These are phyloP conservation scores for Ormyrus labotus DNA, from an alignment of 2,888 invertebrate species.

Conservation along the genomic window DNA sequence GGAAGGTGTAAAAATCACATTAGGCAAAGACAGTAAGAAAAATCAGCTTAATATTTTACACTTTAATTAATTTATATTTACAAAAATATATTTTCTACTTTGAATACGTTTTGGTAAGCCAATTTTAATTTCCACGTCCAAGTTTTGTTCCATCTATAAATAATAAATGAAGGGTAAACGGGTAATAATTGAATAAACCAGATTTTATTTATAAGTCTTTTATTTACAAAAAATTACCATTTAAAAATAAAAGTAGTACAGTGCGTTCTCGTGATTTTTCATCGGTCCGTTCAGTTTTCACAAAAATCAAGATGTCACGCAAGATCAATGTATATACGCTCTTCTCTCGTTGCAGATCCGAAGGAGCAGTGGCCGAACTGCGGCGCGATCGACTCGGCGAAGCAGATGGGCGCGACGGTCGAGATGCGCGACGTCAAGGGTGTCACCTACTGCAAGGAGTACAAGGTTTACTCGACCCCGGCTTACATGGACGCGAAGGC, in stretches of 20 bases:
- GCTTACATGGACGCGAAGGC: conserved; percentile 78
- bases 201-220: conserved; percentile 50
- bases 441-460: conserved; percentile 75
- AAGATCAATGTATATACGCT: not conserved
- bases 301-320: not conserved
- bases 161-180: too few species aligned
- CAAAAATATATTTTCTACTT: too few species aligned
- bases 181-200: not conserved
- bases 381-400: conserved; percentile 76
- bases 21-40: conserved; percentile 72
- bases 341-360: conserved; percentile 64
- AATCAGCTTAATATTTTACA: not conserved
- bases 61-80: not conserved
- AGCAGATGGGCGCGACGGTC: conserved; percentile 76
- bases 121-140: too few species aligned
- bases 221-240: conserved; percentile 56
- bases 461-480: conserved; percentile 78
- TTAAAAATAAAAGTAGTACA: conserved; percentile 51
- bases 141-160: too few species aligned
- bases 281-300: conserved; percentile 7
- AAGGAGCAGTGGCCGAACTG: conserved; percentile 76
- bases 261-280: conserved; percentile 45
- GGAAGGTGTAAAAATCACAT: conserved; percentile 71
- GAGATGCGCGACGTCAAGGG: conserved; percentile 73
- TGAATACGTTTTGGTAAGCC: too few species aligned